phyloP scores from a whole-genome alignment of 2,888 invertebrate genomes.

The Phalera bucephala region DNA sequence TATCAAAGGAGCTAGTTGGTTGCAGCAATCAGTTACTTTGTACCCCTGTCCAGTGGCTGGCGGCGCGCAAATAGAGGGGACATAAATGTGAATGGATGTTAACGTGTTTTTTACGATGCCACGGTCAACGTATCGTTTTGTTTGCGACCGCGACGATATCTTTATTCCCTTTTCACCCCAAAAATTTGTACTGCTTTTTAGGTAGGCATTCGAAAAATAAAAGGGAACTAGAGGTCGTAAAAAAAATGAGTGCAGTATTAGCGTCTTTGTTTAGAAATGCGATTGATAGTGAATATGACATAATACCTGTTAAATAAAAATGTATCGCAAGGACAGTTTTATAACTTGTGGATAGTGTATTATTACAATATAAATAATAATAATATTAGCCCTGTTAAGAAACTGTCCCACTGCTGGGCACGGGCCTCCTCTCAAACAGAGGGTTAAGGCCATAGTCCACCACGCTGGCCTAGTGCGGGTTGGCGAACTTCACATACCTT shows the following conservation, averaged over 20 bases:
- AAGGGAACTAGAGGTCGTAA: constrained; percentile 5
- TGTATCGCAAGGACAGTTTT: too few relatives aligned
- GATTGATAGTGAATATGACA: too few relatives aligned
- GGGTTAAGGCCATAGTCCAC: too few relatives aligned
- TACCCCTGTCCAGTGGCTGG: constrained; percentile 64
- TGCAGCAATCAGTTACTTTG: constrained; percentile 74
- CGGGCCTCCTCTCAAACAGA: too few relatives aligned
- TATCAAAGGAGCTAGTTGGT: constrained; percentile 51
- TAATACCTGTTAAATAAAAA: too few relatives aligned
- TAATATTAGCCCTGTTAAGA: too few relatives aligned
- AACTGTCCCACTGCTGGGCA: too few relatives aligned
- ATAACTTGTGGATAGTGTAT: too few relatives aligned
- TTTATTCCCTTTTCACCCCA: constrained; percentile 66
- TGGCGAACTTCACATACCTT: too few relatives aligned
- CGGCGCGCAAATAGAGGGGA: constrained; percentile 70
- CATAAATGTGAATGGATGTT: constrained; percentile 82
- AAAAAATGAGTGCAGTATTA: too few relatives aligned
- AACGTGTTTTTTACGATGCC: constrained; percentile 81
- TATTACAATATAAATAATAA: too few relatives aligned
- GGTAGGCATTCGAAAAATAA: constrained; percentile 17
- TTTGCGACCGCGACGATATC: constrained; percentile 74
- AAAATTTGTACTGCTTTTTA: constrained; percentile 55
- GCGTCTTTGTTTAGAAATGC: constrained; percentile 4
- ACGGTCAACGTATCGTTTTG: constrained; percentile 77
- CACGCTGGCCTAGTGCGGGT: too few relatives aligned